Base-by-base conservation (phyloP, 1,140 invertebrate species). In the Platyura marginata region DNA sequence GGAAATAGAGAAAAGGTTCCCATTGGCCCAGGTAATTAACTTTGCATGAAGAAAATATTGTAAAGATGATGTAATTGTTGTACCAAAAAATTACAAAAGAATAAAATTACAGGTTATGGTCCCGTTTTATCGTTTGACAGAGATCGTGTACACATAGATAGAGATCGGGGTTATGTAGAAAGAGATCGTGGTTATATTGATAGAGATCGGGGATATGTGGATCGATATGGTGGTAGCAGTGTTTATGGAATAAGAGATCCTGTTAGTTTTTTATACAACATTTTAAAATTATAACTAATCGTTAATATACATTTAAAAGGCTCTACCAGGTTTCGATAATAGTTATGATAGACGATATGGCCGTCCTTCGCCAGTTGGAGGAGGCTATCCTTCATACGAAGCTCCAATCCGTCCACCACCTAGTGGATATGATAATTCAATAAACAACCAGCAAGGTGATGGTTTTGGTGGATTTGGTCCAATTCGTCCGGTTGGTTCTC, bases 121-220 rank as follows among this genome's bases (percentile, higher is more conserved):
- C n/a, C n/a, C n/a, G n/a, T n/a, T n/a, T n/a, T n/a, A n/a, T n/a
- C n/a, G n/a, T n/a, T n/a, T n/a, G n/a, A n/a, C n/a, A 10, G 34
- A 36, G 34, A 36, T 36, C 34, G 34, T 5, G 25, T 6, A 8
- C 16, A 16, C 4, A 11, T 11, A 15, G 37, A 39, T 3, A 57
- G 57, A 5, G 57, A 60, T 48, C 41, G 57, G 11, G 57, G 59
- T 34, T 60, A 54, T 33, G 57, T 57, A 25, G n/a, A n/a, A n/a
- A 10, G 34, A 36, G 34, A 36, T 36, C 34, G 34, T 5, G 25
- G 25, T 29, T 35, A 16, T 8, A 11, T 11, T 9, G 37, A 39
- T 3, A 57, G 57, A 5, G 57, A 60, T 48, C 41, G 57, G 11
- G 57, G 59, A 37, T 60, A 54, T 33, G 57, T 57, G 25, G 51